Evolutionary conservation across 1,140 invertebrate genomes (phyloP), one percentile per base, ranked within the genome.

Genomic region (Sycobia sp.): DNA sequence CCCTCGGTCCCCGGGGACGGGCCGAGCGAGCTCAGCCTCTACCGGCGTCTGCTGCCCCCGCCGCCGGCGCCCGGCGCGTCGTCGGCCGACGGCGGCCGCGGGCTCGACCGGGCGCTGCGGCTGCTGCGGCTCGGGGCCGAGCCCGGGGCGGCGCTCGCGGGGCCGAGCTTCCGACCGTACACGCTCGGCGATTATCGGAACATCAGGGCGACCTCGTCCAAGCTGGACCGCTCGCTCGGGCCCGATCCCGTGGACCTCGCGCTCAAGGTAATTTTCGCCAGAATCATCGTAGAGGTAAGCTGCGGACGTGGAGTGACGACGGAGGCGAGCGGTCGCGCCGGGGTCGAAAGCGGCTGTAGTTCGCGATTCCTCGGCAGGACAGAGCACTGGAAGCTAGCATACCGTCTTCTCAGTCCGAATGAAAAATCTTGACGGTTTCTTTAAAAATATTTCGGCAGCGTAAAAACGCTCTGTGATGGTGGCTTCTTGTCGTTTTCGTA

Each of bases 21-120:
- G 68, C 63, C 62, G 54, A 71, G 71, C 66, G 73, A 73, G 50
- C 46, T 69, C n/a, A 72, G 71, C 67, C 77, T 77, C 71, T 75
- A 76, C 68, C 66, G 71, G 8, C 66, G 70, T 22, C 29, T 75
- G 50, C 67, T 73, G 62, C n/a, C n/a, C n/a, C n/a, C n/a, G n/a
- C n/a, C n/a, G n/a, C n/a, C n/a, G 62, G 71, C 66, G 56, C 64
- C n/a, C 55, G n/a, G 49, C 59, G 36, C 29, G 10, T 16, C 25
- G 25, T 9, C 8, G 27, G 13, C 44, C 11, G 25, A 11, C 34
- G 8, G 18, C 13, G n/a, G 39, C n/a, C 25, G 22, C 0, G 3
- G 16, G 5, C 14, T 25, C 27, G 64, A 54, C 64, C 18, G 27
- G 14, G 56, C 56, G 25, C 32, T 20, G 7, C 34, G 9, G n/a